These are phyloP conservation scores for Erebia epiphron DNA, from an alignment of 2,888 invertebrate species.

Conservation along the genomic window DNA sequence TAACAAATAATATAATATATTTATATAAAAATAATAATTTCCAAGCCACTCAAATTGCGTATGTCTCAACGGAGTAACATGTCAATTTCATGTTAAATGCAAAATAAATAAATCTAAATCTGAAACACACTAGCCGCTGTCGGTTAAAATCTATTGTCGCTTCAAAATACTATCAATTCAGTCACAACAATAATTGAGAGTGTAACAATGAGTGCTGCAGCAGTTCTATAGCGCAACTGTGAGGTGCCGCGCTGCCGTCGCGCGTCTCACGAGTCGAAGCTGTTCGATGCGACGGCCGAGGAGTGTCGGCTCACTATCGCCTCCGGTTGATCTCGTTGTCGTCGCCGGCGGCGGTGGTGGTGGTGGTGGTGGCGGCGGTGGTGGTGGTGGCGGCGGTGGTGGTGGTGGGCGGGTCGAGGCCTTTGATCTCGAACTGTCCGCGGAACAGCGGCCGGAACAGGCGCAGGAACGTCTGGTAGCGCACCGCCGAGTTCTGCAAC, in stretches of 20 bases:
- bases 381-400: constrained; percentile 66
- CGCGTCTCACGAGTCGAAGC: background rate
- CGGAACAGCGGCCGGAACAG: constrained; percentile 90
- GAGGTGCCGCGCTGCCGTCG: background rate
- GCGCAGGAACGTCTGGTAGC: constrained; percentile 87
- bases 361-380: constrained; percentile 43
- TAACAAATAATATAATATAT: too few relatives aligned
- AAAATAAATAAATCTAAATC: too few relatives aligned
- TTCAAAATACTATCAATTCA: too few relatives aligned
- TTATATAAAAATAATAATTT: too few relatives aligned
- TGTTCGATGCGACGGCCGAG: background rate
- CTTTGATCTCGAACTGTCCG: constrained; percentile 88
- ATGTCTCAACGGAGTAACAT: too few relatives aligned
- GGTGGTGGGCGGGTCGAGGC: constrained; percentile 84
- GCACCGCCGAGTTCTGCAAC: constrained; percentile 89
- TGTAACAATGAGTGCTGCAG: too few relatives aligned
- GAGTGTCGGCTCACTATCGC: background rate
- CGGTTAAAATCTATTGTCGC: too few relatives aligned
- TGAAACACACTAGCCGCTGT: too few relatives aligned
- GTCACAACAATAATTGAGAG: too few relatives aligned
- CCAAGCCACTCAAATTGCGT: too few relatives aligned
- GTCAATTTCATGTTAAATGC: too few relatives aligned
- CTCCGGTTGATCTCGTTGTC: constrained; percentile 34
- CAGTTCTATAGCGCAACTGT: too few relatives aligned
- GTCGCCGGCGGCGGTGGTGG: constrained; percentile 26